phyloP scores from a whole-genome alignment of 2,797 vertebrate species.

The Spinus olivaceus region DNA sequence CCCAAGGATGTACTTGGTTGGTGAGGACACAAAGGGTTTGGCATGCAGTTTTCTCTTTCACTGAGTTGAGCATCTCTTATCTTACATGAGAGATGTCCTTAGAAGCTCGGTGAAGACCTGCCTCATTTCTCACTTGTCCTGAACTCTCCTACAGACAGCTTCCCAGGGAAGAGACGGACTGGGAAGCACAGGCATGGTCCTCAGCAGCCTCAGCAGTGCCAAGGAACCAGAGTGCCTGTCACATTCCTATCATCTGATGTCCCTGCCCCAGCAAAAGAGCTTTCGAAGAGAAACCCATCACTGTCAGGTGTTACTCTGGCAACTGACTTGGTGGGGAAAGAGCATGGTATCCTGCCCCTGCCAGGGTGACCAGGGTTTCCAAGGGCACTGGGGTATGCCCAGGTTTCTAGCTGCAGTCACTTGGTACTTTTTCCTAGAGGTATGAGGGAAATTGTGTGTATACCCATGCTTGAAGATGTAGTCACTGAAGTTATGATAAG shows the following conservation, averaged over 20 bases:
- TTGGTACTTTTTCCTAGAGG: background rate
- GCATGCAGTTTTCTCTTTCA: background rate
- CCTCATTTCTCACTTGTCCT: background rate
- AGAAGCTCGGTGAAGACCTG: background rate
- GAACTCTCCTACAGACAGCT: background rate
- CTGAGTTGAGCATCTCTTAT: background rate
- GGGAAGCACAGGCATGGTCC: background rate
- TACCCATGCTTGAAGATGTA: background rate
- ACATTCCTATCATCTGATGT: background rate
- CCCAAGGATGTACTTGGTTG: background rate
- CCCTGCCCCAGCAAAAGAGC: background rate
- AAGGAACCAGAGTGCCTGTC: rapidly evolving
- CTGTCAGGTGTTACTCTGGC: background rate
- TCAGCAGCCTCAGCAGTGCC: background rate
- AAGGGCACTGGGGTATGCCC: background rate
- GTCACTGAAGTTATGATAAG: background rate
- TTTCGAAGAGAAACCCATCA: background rate
- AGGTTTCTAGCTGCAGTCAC: background rate
- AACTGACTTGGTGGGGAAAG: background rate
- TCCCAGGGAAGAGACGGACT: background rate
- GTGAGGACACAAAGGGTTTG: background rate
- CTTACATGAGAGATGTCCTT: background rate
- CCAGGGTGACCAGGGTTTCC: background rate
- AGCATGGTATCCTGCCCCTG: background rate
- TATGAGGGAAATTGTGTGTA: background rate